Percentiles rank a stretch among this genome's conserved stretches.
These are phyloP conservation scores for Hycleus phaleratus DNA, from an alignment of 1,140 invertebrate species.

Conservation along the genomic window DNA sequence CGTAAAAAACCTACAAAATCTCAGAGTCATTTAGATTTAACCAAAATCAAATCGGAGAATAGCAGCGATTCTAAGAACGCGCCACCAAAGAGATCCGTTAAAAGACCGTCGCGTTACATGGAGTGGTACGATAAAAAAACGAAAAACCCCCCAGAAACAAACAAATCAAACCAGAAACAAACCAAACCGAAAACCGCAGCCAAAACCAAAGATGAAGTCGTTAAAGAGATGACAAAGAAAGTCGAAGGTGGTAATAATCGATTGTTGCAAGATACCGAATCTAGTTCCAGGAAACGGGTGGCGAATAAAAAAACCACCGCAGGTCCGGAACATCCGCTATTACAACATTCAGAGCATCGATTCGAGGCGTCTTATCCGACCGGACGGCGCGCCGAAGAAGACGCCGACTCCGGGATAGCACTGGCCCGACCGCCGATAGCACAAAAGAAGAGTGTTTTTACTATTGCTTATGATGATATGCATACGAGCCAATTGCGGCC, in stretches of 20 bases:
- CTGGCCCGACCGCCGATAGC: constrained; percentile 67
- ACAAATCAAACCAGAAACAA: constrained; percentile 29
- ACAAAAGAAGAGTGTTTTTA: constrained; percentile 90
- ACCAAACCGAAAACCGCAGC: constrained; percentile 30
- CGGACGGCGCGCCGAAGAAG: constrained; percentile 48
- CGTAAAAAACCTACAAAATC: constrained; percentile 16
- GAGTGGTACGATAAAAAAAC: constrained; percentile 47
- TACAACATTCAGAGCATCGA: constrained; percentile 69
- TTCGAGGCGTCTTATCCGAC: constrained; percentile 46
- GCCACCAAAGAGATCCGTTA: neutral
- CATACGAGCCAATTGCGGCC: constrained; percentile 54
- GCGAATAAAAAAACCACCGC: constrained; percentile 17
- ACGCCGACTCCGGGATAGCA: constrained; percentile 64
- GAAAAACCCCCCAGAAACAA: constrained; percentile 24
- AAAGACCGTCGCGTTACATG: constrained; percentile 46
- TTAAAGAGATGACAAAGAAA: constrained; percentile 26
- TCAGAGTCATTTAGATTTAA: constrained; percentile 32
- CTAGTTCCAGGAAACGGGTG: constrained; percentile 32
- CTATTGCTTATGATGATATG: constrained; percentile 85
- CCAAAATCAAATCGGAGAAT: constrained; percentile 15
- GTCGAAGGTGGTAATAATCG: constrained; percentile 10
- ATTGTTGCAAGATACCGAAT: constrained; percentile 23
- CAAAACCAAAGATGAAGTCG: constrained; percentile 41
- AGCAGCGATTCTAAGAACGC: neutral
- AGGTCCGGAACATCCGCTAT: constrained; percentile 52